Percentiles rank a stretch among this genome's conserved stretches.
Conservation (phyloP, 2,888 invertebrate species). For the Smittia sp. region DNA sequence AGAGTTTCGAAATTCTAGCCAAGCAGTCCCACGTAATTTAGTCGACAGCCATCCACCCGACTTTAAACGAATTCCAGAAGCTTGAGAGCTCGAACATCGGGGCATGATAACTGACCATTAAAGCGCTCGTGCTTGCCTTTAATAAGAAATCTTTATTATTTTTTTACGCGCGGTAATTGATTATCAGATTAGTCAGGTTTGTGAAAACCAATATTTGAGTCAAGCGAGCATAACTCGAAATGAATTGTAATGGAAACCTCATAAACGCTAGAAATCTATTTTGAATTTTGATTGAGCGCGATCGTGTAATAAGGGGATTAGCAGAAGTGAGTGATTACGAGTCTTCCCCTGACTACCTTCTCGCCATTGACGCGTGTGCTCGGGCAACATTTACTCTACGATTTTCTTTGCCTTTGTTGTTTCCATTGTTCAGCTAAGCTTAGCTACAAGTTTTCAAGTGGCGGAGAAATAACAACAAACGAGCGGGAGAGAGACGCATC, state of each 20-base stretch:
- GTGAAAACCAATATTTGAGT: neutral
- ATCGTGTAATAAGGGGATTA: too few species aligned
- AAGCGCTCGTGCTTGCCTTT: neutral
- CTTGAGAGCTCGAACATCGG: neutral
- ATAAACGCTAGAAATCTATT: too few species aligned
- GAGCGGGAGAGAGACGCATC: slow-evolving; percentile 12
- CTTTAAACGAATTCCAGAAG: neutral
- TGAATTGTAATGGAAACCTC: too few species aligned
- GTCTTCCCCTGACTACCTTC: too few species aligned
- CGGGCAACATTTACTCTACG: too few species aligned
- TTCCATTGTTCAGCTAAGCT: neutral
- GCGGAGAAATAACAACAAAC: neutral
- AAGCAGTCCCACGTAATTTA: neutral
- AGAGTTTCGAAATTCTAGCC: neutral
- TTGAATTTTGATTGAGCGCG: too few species aligned
- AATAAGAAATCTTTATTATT: neutral
- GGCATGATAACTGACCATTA: slow-evolving; percentile 17
- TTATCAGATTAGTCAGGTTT: slow-evolving; percentile 17
- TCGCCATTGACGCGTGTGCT: too few species aligned
- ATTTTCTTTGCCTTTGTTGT: neutral
- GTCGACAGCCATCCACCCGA: neutral
- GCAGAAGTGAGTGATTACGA: too few species aligned
- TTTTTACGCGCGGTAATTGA: neutral
- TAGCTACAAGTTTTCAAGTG: neutral
- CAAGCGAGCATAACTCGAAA: neutral